These are phyloP conservation scores for Isaurus tuberculatus DNA, from an alignment of 92 coral and sea anemone genomes.

Conservation along the genomic window DNA sequence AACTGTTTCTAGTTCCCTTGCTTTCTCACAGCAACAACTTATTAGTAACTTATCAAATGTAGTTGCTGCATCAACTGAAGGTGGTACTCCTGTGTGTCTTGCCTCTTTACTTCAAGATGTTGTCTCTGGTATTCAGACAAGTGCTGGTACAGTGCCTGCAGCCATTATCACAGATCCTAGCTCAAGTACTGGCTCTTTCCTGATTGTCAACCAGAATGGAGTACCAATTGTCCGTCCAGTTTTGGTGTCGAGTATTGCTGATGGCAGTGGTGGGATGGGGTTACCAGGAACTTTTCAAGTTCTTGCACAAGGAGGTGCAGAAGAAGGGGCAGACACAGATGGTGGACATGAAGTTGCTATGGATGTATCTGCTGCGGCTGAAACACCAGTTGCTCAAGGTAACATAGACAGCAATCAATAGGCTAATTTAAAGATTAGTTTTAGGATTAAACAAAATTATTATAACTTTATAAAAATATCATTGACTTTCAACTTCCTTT, in stretches of 20 bases:
- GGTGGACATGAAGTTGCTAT: constrained; percentile 66
- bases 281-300: constrained; percentile 84
- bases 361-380: constrained; percentile 61
- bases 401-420: not conserved
- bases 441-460: too few relatives aligned
- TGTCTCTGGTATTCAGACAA: constrained; percentile 97
- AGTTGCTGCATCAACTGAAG: constrained; percentile 73
- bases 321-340: constrained; percentile 64
- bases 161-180: constrained; percentile 95
- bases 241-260: constrained; percentile 84
- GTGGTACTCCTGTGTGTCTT: constrained; percentile 81
- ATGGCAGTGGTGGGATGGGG: constrained; percentile 65
- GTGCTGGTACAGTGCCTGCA: constrained; percentile 93
- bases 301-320: constrained; percentile 84
- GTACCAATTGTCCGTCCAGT: constrained; percentile 97
- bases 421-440: not conserved
- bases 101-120: constrained; percentile 98
- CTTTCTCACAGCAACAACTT: constrained; percentile 69
- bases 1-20: constrained; percentile 48
- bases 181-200: constrained; percentile 93
- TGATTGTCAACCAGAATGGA: constrained; percentile 96
- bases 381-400: constrained; percentile 57
- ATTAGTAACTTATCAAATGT: constrained; percentile 71
- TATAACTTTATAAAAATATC: too few relatives aligned
- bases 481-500: too few relatives aligned